Percentiles rank a stretch among this genome's conserved stretches.
phyloP scores from a whole-genome alignment of 2,113 vertebrate species.

The Ailurus styani region DNA sequence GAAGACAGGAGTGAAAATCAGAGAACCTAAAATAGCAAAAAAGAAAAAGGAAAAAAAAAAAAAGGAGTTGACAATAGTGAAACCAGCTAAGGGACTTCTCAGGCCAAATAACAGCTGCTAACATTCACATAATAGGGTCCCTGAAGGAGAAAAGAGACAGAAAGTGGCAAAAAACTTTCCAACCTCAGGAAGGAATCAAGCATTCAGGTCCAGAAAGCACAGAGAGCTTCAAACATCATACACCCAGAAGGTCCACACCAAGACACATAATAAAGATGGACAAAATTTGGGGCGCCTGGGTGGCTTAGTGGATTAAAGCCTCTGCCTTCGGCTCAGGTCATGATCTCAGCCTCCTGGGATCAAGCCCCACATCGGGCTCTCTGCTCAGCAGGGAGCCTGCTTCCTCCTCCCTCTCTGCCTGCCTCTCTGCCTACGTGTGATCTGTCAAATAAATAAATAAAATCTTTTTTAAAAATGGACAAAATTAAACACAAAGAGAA shows the following conservation, averaged over 20 bases:
- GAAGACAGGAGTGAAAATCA: neutral
- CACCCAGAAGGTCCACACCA: neutral
- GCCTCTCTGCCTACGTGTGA: too few relatives aligned
- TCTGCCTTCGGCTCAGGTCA: too few relatives aligned
- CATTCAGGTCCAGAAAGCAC: neutral
- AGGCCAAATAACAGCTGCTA: neutral
- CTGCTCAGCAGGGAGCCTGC: too few relatives aligned
- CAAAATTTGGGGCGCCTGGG: too few relatives aligned
- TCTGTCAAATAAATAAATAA: too few relatives aligned
- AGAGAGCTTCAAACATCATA: neutral
- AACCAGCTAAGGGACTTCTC: neutral
- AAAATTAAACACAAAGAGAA: neutral
- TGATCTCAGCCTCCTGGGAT: too few relatives aligned
- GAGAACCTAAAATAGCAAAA: neutral
- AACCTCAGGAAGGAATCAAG: neutral
- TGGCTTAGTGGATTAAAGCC: too few relatives aligned
- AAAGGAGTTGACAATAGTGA: neutral
- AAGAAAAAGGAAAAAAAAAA: neutral
- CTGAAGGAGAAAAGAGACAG: neutral
- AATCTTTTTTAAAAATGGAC: neutral
- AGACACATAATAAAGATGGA: neutral
- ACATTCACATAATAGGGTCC: neutral
- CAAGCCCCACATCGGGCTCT: too few relatives aligned
- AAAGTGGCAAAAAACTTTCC: neutral
- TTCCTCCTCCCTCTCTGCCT: too few relatives aligned